A percentile compares a stretch with the other conserved stretches of the same genome.
phyloP scores from a whole-genome alignment of 2,888 invertebrate genomes.

The Endotricha flammealis region DNA sequence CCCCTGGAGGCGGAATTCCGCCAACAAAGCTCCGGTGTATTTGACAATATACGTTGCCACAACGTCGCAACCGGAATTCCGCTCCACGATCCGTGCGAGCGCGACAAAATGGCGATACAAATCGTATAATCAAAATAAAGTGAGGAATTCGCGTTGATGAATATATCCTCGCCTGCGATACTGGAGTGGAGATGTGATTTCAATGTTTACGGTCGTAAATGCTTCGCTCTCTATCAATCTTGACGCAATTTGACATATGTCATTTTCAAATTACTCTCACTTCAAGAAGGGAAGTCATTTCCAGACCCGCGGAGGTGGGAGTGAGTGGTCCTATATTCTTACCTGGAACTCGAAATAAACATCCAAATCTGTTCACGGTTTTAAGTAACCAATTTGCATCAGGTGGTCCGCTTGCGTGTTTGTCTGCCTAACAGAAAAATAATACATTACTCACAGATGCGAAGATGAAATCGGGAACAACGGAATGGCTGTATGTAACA shows the following conservation, averaged over 20 bases:
- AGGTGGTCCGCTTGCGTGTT: too few relatives aligned
- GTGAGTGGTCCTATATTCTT: too few relatives aligned
- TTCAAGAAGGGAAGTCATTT: too few relatives aligned
- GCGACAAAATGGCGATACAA: slow-evolving; percentile 6
- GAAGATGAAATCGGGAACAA: too few relatives aligned
- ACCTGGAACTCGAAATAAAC: too few relatives aligned
- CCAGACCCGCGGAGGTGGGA: too few relatives aligned
- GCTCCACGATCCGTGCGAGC: neutral
- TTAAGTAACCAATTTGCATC: too few relatives aligned
- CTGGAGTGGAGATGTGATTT: neutral
- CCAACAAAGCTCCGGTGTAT: neutral
- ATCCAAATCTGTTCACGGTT: too few relatives aligned
- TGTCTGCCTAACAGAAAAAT: too few relatives aligned
- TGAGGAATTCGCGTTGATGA: slow-evolving; percentile 1
- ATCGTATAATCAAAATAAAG: slow-evolving; percentile 4
- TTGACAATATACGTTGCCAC: slow-evolving; percentile 6
- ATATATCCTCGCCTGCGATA: neutral
- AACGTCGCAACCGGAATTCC: slow-evolving; percentile 8
- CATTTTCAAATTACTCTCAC: too few relatives aligned
- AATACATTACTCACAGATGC: too few relatives aligned
- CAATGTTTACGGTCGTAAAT: neutral
- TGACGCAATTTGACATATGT: neutral
- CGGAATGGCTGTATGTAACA: too few relatives aligned
- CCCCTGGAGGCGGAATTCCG: neutral
- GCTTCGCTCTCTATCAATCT: neutral